Conservation (phyloP, 2,113 vertebrate genomes). For the Heterotilapia buettikoferi region DNA sequence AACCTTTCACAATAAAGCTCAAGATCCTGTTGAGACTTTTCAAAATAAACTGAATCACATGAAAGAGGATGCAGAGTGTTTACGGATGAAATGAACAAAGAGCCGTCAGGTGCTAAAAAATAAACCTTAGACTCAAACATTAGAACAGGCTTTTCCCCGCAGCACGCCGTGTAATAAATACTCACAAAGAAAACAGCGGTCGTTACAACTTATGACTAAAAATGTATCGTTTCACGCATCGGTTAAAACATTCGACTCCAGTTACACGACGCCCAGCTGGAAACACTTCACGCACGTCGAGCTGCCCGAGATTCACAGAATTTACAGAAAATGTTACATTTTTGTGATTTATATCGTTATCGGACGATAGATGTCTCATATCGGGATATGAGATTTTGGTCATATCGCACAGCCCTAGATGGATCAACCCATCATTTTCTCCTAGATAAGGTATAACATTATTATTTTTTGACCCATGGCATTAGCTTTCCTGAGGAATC, state of each 20-base stretch:
- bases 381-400: fast-evolving
- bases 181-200: not conserved
- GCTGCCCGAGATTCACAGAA: fast-evolving
- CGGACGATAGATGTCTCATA: fast-evolving
- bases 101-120: fast-evolving
- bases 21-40: no score
- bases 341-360: not conserved
- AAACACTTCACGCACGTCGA: fast-evolving
- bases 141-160: not conserved
- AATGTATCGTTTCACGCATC: fast-evolving
- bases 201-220: not conserved
- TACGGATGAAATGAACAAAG: not conserved
- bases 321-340: fast-evolving
- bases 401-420: not conserved
- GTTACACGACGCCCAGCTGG: fast-evolving
- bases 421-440: not conserved
- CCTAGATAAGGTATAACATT: not conserved
- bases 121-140: not conserved
- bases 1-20: fast-evolving
- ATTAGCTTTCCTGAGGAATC: not conserved
- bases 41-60: no score
- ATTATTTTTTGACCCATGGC: fast-evolving
- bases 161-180: fast-evolving
- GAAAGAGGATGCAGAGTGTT: no score
- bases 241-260: not conserved